Percentiles rank a stretch among this genome's conserved stretches.
Evolutionary conservation across 2,797 vertebrate genomes (phyloP).

Genomic region (Darevskia nairensis): DNA sequence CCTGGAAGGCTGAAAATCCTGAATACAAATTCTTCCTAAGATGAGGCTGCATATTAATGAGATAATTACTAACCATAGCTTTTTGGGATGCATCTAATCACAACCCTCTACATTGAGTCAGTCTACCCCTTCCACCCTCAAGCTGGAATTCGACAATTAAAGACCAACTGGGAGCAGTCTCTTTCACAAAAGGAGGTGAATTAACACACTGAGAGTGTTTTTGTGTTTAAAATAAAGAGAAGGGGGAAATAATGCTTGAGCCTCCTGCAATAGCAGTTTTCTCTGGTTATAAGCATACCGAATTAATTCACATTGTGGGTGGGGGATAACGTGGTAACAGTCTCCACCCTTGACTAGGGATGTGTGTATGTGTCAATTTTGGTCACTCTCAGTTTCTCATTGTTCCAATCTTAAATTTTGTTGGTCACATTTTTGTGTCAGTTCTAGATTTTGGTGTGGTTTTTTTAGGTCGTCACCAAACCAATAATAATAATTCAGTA

Average conservation of each 20-base stretch:
- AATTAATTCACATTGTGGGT: neutral
- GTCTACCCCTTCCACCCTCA: slow-evolving; percentile 13
- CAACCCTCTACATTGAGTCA: neutral
- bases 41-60: slow-evolving; percentile 22
- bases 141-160: slow-evolving; percentile 30
- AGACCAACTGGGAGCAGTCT: slow-evolving; percentile 10
- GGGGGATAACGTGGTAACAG: neutral
- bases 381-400: too few species aligned
- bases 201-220: slow-evolving; percentile 10
- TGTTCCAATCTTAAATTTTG: too few species aligned
- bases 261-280: neutral
- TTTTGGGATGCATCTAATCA: slow-evolving; percentile 1
- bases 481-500: too few species aligned
- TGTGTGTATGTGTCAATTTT: too few species aligned
- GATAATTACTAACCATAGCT: neutral
- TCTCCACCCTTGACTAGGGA: neutral
- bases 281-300: neutral
- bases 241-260: neutral
- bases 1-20: slow-evolving; percentile 30
- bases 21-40: slow-evolving; percentile 18
- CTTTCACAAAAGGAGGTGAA: slow-evolving; percentile 45
- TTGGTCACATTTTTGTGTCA: too few species aligned
- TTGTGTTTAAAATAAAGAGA: slow-evolving; percentile 19
- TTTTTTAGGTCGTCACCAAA: too few species aligned
- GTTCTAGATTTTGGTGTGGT: too few species aligned